phyloP scores from a whole-genome alignment of 37 sponge, comb jelly and placozoan species.

The Petrosia ficiformis region DNA sequence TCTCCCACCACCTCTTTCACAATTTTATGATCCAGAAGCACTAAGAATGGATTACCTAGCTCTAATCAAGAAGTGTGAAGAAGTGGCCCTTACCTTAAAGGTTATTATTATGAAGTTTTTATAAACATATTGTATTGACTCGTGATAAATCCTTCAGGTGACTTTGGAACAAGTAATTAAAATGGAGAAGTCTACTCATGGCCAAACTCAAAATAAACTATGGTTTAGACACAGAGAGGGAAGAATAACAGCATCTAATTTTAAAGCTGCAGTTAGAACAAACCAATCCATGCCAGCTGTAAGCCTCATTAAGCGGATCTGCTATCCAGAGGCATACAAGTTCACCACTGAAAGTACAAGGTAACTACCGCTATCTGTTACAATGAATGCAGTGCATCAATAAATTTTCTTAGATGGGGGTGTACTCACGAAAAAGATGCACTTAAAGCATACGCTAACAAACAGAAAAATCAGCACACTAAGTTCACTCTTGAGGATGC shows the following conservation, averaged over 20 bases:
- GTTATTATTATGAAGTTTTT: neutral
- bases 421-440: neutral
- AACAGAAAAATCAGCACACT: neutral
- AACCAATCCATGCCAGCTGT: neutral
- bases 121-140: neutral
- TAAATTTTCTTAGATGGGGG: neutral
- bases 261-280: neutral
- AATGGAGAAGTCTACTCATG: neutral
- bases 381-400: neutral
- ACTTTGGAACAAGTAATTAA: neutral
- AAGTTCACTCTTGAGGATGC: neutral
- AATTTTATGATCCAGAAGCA: neutral
- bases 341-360: neutral
- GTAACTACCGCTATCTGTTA: neutral
- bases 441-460: neutral
- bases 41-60: neutral
- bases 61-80: neutral
- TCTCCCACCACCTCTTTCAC: neutral
- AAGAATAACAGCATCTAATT: slow-evolving; percentile 3
- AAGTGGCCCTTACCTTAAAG: neutral
- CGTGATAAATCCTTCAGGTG: too few relatives aligned
- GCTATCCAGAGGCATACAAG: slow-evolving; percentile 7
- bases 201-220: neutral
- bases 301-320: neutral
- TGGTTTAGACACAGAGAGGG: slow-evolving; percentile 3